Conservation (phyloP, 2,888 invertebrate species). For the Trachelus stipa region DNA sequence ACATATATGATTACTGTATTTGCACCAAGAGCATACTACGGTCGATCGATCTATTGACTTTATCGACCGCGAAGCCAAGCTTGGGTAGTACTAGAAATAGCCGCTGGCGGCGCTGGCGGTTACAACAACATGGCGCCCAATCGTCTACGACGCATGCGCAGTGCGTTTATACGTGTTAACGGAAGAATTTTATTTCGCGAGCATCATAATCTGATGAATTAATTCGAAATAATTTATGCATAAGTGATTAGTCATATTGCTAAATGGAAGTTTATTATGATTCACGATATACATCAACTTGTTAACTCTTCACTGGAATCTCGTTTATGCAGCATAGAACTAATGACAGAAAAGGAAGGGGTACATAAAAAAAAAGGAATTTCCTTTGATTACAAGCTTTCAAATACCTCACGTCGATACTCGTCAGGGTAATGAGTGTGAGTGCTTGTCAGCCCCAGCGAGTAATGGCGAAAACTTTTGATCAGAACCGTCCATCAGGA, state of each 20-base stretch:
- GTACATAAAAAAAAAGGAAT: not conserved
- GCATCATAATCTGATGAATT: not conserved
- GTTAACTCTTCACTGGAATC: not conserved
- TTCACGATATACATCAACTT: not conserved
- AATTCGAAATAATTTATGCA: not conserved
- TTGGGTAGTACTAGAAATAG: not conserved
- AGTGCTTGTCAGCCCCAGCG: not conserved
- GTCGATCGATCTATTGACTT: not conserved
- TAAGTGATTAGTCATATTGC: not conserved
- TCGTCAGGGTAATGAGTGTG: not conserved
- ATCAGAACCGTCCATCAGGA: not conserved
- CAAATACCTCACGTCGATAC: not conserved
- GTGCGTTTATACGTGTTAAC: not conserved
- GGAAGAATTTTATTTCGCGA: not conserved
- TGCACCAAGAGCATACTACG: too few relatives aligned
- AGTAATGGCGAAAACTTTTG: not conserved
- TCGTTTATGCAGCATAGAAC: not conserved
- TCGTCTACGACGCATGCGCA: not conserved
- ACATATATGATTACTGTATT: conserved; percentile 11
- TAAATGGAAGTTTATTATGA: not conserved
- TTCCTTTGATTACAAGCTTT: not conserved
- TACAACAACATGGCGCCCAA: not conserved
- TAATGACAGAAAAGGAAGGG: too few relatives aligned
- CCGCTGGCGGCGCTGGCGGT: not conserved
- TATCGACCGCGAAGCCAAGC: not conserved